These are phyloP conservation scores for Phenacoccus solenopsis DNA, from an alignment of 1,140 invertebrate species.

Conservation along the genomic window DNA sequence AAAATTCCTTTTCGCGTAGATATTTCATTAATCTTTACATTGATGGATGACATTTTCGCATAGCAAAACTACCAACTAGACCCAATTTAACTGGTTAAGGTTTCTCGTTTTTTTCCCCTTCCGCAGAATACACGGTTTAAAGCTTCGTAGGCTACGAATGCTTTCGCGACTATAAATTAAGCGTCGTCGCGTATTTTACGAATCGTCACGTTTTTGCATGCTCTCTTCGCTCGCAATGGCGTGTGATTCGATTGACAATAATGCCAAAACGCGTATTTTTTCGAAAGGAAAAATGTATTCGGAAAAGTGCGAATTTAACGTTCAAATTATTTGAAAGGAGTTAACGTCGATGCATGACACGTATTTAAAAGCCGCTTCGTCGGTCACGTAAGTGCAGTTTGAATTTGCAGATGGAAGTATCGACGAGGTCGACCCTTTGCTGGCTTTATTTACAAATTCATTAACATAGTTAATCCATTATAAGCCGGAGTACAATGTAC, in stretches of 20 bases:
- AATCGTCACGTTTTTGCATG: background rate
- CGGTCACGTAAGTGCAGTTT: background rate
- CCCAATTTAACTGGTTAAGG: background rate
- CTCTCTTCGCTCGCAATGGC: no score
- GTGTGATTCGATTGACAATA: background rate
- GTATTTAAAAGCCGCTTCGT: background rate
- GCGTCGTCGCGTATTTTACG: background rate
- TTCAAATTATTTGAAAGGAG: background rate
- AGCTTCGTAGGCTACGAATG: no score
- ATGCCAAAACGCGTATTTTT: background rate
- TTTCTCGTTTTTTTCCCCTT: background rate
- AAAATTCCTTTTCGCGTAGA: background rate
- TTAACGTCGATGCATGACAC: background rate
- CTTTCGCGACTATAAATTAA: background rate
- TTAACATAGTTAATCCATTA: constrained; percentile 3
- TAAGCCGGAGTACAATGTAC: no score
- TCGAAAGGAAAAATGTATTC: background rate
- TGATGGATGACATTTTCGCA: background rate
- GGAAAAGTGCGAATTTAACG: background rate
- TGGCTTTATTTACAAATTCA: background rate
- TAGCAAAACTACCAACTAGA: background rate
- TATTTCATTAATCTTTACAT: background rate
- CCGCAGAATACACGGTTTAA: background rate
- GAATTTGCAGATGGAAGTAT: background rate
- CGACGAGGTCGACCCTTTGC: background rate